Conservation (phyloP, 2,113 vertebrate species). For the Hemiprocne comata region DNA sequence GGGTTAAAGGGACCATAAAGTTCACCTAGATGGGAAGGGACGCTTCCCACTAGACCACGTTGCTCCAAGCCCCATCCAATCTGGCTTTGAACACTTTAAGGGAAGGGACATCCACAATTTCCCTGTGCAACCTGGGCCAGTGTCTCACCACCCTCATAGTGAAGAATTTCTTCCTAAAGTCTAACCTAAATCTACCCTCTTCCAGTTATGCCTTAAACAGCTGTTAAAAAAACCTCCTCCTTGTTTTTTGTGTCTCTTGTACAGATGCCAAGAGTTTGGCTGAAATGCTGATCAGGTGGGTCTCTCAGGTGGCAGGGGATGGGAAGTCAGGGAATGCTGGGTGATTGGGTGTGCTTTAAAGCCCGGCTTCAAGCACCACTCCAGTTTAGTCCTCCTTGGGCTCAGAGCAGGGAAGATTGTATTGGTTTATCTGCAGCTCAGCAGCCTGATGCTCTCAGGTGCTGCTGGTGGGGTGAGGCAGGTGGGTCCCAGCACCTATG, state of each 20-base stretch:
- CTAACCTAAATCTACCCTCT: no score
- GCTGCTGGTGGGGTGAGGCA: rapidly evolving
- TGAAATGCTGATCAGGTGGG: slow-evolving; percentile 97
- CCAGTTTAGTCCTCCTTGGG: background rate
- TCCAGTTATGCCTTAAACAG: rapidly evolving
- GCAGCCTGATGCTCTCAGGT: background rate
- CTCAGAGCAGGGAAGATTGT: rapidly evolving
- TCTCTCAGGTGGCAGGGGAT: rapidly evolving
- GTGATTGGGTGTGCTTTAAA: background rate
- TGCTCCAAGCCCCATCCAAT: no score
- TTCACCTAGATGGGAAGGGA: no score
- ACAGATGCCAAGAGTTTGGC: slow-evolving; percentile 97
- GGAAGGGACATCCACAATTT: no score
- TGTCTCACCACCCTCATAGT: no score
- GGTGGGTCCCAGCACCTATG: background rate
- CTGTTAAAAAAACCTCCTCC: background rate
- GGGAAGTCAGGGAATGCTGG: background rate
- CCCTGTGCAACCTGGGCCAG: no score
- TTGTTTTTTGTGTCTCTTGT: background rate
- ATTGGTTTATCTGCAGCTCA: background rate
- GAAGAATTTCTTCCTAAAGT: no score
- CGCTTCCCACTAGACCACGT: no score
- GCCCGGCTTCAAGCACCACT: rapidly evolving
- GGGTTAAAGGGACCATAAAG: no score
- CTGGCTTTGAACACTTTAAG: no score